Percentiles rank a stretch among this genome's conserved stretches.
Evolutionary conservation across 1,140 invertebrate species (phyloP).

Genomic region (Carposina sasakii): DNA sequence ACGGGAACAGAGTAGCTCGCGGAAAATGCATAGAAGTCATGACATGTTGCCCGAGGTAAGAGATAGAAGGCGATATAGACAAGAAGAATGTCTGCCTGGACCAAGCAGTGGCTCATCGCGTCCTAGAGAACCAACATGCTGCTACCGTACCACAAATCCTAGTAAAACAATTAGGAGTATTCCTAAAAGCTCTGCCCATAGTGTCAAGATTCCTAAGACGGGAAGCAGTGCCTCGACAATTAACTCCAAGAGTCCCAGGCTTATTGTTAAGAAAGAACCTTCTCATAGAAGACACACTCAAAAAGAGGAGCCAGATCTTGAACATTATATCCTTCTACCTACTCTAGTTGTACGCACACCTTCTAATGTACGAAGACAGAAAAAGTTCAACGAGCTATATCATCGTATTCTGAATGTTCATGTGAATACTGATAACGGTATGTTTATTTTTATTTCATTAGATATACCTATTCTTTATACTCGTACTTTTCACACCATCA

Average conservation of each 20-base stretch:
- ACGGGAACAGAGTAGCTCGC: slow-evolving; percentile 20
- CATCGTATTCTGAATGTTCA: slow-evolving; percentile 54
- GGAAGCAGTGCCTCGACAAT: slow-evolving; percentile 35
- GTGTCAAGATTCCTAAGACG: no score
- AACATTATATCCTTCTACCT: slow-evolving; percentile 58
- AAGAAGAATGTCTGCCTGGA: slow-evolving; percentile 43
- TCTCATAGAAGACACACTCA: slow-evolving; percentile 35
- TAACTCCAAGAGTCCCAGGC: slow-evolving; percentile 33
- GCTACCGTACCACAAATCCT: slow-evolving; percentile 40
- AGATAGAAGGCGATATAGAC: slow-evolving; percentile 17
- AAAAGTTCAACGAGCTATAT: slow-evolving; percentile 62
- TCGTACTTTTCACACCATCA: no score
- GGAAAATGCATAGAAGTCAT: slow-evolving; percentile 34
- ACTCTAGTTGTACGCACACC: slow-evolving; percentile 62
- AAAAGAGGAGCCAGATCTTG: slow-evolving; percentile 47
- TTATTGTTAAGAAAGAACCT: slow-evolving; percentile 51
- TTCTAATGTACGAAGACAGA: slow-evolving; percentile 61
- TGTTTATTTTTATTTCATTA: background rate
- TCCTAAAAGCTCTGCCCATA: no score
- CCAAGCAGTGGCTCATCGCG: slow-evolving; percentile 36
- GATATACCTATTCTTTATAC: slow-evolving; percentile 5
- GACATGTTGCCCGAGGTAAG: slow-evolving; percentile 30
- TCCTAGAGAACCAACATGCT: slow-evolving; percentile 40
- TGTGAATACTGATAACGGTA: slow-evolving; percentile 39
- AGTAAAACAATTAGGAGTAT: no score